Evolutionary conservation across 2,888 invertebrate genomes (phyloP).

Genomic region (Cephus pulcher): DNA sequence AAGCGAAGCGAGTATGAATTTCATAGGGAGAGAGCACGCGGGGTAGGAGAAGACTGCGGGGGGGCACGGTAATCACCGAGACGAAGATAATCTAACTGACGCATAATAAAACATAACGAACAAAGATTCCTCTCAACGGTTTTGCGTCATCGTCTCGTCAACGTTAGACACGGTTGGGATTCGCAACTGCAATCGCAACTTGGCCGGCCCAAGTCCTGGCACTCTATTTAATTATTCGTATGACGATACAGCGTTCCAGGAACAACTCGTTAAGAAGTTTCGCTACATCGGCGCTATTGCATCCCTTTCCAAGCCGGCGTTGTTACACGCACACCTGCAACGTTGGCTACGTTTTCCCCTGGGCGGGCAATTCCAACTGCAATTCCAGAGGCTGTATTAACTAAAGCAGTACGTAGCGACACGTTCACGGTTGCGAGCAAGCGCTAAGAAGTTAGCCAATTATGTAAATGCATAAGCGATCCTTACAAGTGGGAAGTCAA

Average conservation of each 20-base stretch:
- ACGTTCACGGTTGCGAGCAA: background rate
- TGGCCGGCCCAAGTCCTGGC: background rate
- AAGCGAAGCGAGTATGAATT: background rate
- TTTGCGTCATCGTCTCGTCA: background rate
- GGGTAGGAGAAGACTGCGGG: too few species aligned
- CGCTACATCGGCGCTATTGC: conserved; percentile 6
- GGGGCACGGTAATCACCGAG: background rate
- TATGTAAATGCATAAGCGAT: conserved; percentile 21
- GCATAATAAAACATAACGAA: background rate
- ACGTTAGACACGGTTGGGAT: background rate
- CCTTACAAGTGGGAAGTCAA: background rate
- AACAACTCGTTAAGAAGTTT: conserved; percentile 19
- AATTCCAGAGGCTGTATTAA: background rate
- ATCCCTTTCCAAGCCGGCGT: background rate
- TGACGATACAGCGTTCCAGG: background rate
- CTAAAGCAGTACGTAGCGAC: background rate
- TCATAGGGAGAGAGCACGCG: background rate
- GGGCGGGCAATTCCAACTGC: background rate
- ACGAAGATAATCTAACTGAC: background rate
- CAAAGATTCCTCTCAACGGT: background rate
- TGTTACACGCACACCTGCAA: background rate
- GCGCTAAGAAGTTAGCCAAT: conserved; percentile 20
- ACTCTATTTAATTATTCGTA: conserved; percentile 9
- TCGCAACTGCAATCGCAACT: background rate
- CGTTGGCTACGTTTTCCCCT: background rate